phyloP scores from a whole-genome alignment of 2,113 vertebrate species.

The Myotis yumanensis region DNA sequence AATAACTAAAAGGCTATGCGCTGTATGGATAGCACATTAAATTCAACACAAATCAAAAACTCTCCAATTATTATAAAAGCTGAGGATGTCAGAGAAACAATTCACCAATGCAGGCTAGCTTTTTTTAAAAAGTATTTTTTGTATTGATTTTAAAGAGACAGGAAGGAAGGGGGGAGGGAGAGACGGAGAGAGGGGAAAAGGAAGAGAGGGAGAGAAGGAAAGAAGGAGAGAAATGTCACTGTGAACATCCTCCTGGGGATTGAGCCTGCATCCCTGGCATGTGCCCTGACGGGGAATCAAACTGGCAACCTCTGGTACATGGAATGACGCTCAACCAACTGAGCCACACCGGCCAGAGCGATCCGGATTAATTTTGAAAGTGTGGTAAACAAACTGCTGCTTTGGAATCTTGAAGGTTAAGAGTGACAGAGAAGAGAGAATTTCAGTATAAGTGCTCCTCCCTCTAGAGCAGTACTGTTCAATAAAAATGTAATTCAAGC shows the following conservation, averaged over 20 bases:
- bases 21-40: neutral
- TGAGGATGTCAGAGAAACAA: neutral
- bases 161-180: too few relatives aligned
- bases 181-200: too few relatives aligned
- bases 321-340: neutral
- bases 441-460: neutral
- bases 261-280: too few relatives aligned
- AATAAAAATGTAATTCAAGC: neutral
- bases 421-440: neutral
- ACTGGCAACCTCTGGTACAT: neutral
- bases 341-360: neutral
- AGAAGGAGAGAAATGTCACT: too few relatives aligned
- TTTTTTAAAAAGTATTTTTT: too few relatives aligned
- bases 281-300: neutral
- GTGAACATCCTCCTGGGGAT: too few relatives aligned
- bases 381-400: neutral
- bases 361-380: neutral
- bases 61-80: conserved; percentile 16
- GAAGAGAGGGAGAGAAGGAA: too few relatives aligned
- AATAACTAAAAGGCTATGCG: neutral
- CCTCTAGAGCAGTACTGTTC: neutral
- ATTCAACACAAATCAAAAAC: neutral
- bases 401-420: conserved; percentile 25
- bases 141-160: too few relatives aligned
- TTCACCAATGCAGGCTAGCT: neutral